Evolutionary conservation across 2,797 vertebrate genomes (phyloP), one percentile per base, ranked within the genome.

Genomic region (Molossus alvarezi): DNA sequence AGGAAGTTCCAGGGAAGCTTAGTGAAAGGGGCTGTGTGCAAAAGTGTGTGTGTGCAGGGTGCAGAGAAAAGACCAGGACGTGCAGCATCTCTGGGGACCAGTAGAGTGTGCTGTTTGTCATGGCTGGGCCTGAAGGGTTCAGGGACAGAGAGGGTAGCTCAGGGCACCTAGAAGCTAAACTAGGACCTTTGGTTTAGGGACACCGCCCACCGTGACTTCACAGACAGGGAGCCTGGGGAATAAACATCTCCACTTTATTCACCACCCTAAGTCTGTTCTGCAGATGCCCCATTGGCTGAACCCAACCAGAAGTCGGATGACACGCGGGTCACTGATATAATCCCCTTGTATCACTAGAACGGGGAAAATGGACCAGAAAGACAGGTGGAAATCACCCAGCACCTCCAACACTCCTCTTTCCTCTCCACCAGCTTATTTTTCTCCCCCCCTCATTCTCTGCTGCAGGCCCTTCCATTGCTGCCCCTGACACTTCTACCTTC

Each of bases 1-100:
- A 86, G 80, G 62, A 58, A 51, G n/a, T 69, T 93, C 62, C 94
- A 93, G 71, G 75, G 83, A 86, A 89, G 33, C 33, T 62, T 58
- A 81, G 82, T 23, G 48, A 60, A 81, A 57, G n/a, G 58, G 14
- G 7, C n/a, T 72, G 55, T 65, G 69, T 57, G 57, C 58, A 51
- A 81, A 92, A 17, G 20, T 67, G 69, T 72, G 71, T 48, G 55
- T 33, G n/a, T 58, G 41, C 11, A 37, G 0, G 53, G 4, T 71
- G 11, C 75, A 14, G n/a, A 51, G 41, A 53, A 65, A 58, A 45
- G 23, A 29, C 25, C 33, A 64, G 29, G 29, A 14, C 45, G 25
- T 33, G 72, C 29, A 45, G 25, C 37, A 45, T 27, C 51, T 82
- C 64, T 51, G 58, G 45, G 29, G 41, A 25, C 53, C 1, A 25